These are phyloP conservation scores for Cheilosia vernalis DNA, from an alignment of 2,888 invertebrate genomes.

Conservation along the genomic window DNA sequence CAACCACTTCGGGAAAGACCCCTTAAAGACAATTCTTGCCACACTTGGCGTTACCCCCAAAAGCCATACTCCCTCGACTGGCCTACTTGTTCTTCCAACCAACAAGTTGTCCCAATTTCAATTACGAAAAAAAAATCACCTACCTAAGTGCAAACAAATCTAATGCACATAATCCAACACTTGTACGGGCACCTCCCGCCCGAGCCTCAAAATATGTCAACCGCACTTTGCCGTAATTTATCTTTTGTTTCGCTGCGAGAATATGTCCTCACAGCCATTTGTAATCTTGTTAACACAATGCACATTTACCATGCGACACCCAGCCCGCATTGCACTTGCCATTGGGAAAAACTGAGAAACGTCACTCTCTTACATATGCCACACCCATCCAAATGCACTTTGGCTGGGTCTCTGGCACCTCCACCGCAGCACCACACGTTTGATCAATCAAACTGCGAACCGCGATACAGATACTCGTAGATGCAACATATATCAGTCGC, in stretches of 20 bases:
- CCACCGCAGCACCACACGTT: conserved; percentile 13
- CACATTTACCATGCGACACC: conserved; percentile 35
- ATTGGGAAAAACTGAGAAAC: conserved; percentile 37
- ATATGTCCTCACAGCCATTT: conserved; percentile 67
- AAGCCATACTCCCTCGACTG: neutral
- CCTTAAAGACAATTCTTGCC: too few relatives aligned
- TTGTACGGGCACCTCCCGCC: neutral
- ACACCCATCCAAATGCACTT: conserved; percentile 66
- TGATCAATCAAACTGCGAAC: conserved; percentile 61
- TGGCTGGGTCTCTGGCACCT: conserved; percentile 16
- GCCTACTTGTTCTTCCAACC: neutral
- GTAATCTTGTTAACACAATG: conserved; percentile 69
- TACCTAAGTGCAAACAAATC: neutral
- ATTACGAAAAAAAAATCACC: neutral
- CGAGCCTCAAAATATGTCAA: conserved; percentile 67
- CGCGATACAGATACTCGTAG: conserved; percentile 1
- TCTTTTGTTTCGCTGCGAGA: conserved; percentile 46
- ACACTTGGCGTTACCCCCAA: too few relatives aligned
- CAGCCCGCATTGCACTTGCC: conserved; percentile 57
- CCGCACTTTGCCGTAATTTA: conserved; percentile 51
- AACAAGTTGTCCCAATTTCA: conserved; percentile 31
- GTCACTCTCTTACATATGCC: conserved; percentile 40
- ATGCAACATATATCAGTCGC: conserved; percentile 16
- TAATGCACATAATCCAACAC: neutral
- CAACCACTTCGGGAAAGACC: too few relatives aligned